Base-by-base conservation (phyloP, 2,797 vertebrate genomes). In the Ceryle rudis region DNA sequence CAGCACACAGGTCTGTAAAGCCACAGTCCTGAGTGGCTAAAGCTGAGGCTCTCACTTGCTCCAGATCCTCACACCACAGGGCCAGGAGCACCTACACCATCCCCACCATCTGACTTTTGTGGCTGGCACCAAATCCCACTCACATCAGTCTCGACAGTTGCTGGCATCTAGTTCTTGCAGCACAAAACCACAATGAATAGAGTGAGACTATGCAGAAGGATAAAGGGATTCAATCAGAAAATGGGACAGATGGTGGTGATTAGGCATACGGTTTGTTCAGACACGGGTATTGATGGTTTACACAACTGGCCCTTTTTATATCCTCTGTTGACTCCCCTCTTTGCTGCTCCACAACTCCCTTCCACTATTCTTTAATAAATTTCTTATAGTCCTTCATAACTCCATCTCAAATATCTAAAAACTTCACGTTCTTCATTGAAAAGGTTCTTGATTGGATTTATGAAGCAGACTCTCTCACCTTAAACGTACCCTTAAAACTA, bases 341-440 rank as follows among this genome's bases (percentile, higher is more conserved):
- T 33, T 11, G 12, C 11, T 58, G 35, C 16, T 87, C 44, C 37
- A 29, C 33, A 83, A 31, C 4, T 57, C 16, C 17, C 8, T 31
- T 67, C 2, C 10, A 17, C 20, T 5, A 22, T 14, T 46, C 16
- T 23, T 51, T 21, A 60, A 41, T 5, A 15, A 25, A 46, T 31
- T 81, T 37, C 29, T 9, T 20, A 29, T 6, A 37, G 26, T 21
- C 1, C 3, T 20, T 42, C 44, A 54, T 37, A 84, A 69, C 1
- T 3, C 8, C 15, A 64, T 21, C 41, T 64, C 18, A 41, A 51
- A 64, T 11, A 81, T 5, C 4, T 7, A 55, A 35, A 71, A 65
- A 0, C 18, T 46, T 51, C 4, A 19, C 5, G 6, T 39, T 37
- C 28, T 3, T 0, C 28, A 71, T 0, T 75, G 25, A 35, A 75